Base-by-base conservation (phyloP, 2,888 invertebrate species). In the Hofmannophila pseudospretella region DNA sequence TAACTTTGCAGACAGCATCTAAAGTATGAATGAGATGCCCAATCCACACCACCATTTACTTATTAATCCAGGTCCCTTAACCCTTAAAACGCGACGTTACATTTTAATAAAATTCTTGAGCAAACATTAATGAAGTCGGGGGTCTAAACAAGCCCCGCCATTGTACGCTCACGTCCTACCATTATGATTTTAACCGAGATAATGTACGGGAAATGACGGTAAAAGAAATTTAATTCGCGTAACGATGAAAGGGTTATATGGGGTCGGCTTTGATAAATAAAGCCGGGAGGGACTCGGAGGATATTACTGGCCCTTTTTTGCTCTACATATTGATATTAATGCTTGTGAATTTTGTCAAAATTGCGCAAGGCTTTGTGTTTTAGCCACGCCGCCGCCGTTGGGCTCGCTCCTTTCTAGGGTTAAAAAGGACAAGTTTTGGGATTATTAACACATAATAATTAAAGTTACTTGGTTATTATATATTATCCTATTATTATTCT, bases 151-250 rank as follows among this genome's bases (percentile, higher is more conserved):
- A 64, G 66, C 69, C 63, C 61, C 51, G 60, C 67, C 73, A 79
- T 84, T 84, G 84, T 82, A 48, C 47, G 49, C 61, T 52, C 59
- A 50, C 58, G 63, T 64, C 65, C 59, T 54, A 54, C 81, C 82
- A 85, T 85, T 85, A 84, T 84, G 81, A 82, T 84, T 81, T 76
- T 77, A 81, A 72, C 82, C 81, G 76, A 77, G 84, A 84, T 85
- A 85, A 86, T 85, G 82, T 66, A 84, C 82, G 85, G 86, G 86
- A 86, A 86, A 85, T 86, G 85, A 86, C 85, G 82, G 80, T 68
- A 85, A 85, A 85, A 85, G 85, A 86, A 85, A 85, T 86, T 85
- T 84, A 85, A 86, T 85, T 85, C 84, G 76, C 80, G 74, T 74
- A 81, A 73, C 84, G 79, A 77, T 80, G 84, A 85, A 86, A 85